Evolutionary conservation across 2,113 vertebrate genomes (phyloP), one percentile per base, ranked within the genome.

Genomic region (Psephotus haematonotus): DNA sequence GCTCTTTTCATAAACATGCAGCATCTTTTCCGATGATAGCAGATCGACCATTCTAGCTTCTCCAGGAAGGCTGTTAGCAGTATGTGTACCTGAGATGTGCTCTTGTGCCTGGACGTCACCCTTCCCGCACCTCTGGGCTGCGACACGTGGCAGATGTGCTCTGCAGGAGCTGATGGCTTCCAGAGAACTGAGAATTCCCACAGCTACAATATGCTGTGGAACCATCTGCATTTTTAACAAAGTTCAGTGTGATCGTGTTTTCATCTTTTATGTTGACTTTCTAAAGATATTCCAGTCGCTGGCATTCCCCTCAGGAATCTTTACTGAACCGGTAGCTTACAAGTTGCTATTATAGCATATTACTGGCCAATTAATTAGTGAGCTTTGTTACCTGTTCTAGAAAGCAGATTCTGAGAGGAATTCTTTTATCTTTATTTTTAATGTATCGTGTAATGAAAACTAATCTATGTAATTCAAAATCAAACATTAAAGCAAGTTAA

Each of bases 401-500:
- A 92, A 95, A 96, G 81, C 74, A 86, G 77, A 93, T 92, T 94
- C 53, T 84, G 88, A 82, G 77, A 92, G 44, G 24, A 62, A 69
- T 70, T 83, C n/a, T 92, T 92, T 86, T 91, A 91, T 89, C 65
- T 63, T 89, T 81, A 79, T 68, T 92, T 91, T 84, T 95, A 89
- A 82, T 79, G 65, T 93, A 78, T 95, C 35, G 3, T 86, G 62
- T 88, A 94, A 94, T 92, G 88, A 91, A 96, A 96, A 95, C 59
- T 93, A 87, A 96, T 95, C 77, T 91, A 44, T 86, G 65, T 91
- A 89, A 75, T 92, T 93, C 88, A 94, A 89, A 92, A 94, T 91
- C 86, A 93, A 83, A 95, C 90, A 93, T 74, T 94, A 95, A 91
- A 96, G 88, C 86, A 93, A 95, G 95, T 84, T 91, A 93, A 91